Evolutionary conservation across 2,888 invertebrate species (phyloP), one percentile per base, ranked within the genome.

Genomic region (Brenthis hecate): DNA sequence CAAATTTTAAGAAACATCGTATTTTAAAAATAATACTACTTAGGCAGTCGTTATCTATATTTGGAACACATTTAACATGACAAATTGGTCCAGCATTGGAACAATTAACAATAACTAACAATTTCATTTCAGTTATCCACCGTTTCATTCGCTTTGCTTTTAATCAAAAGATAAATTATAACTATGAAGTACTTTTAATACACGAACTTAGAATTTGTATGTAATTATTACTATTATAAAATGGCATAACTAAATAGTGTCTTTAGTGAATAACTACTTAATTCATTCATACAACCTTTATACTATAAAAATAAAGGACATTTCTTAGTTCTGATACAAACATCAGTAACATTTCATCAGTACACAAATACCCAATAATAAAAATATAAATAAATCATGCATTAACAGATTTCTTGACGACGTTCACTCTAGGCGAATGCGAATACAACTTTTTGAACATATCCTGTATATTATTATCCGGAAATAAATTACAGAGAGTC

Each of bases 371-470:
- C 53, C n/a, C 51, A 62, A 36, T 32, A 11, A 53, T 1, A 19
- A 47, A 51, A 6, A 13, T 43, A 36, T 53, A n/a, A 6, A 43
- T 23, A 57, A 63, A 62, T 75, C 69, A 77, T 70, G 87, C 74
- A 74, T 89, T 90, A 32, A 83, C 84, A 65, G 83, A 77, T 81
- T 89, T 91, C 80, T 90, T 91, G 3, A 82, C 69, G 4, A 76
- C 76, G 57, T 86, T 83, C 68, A 91, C 91, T 66, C 92, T 79
- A 23, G 94, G 94, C 16, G 95, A 95, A 77, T 94, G 94, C 0
- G 96, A 94, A 84, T 97, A 96, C 53, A 97, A 87, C 82, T 95
- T 96, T 76, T 94, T 94, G 85, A 97, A 96, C 74, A 96, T 91
- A 56, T 94, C 94, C 55, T 94, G 89, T 75, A 97, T 94, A 76